These are phyloP conservation scores for Drosophila birchii DNA, from an alignment of 2,888 invertebrate genomes.

Conservation along the genomic window DNA sequence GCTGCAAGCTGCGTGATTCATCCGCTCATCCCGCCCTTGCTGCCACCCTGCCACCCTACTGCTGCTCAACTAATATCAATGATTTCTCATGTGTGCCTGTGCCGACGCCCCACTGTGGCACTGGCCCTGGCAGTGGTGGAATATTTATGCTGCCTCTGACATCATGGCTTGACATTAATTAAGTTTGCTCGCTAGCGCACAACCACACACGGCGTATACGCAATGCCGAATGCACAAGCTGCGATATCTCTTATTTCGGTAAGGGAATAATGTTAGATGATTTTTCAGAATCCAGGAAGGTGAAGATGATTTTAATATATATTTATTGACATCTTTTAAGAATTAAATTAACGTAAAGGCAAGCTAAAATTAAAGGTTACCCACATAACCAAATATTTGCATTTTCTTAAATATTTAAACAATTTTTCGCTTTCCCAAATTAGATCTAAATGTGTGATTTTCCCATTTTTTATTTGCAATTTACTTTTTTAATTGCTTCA, in stretches of 20 bases:
- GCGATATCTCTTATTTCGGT: background rate
- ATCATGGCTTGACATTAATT: slow-evolving; percentile 45
- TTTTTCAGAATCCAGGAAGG: too few species aligned
- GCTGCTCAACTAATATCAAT: slow-evolving; percentile 50
- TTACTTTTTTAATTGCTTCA: slow-evolving; percentile 16
- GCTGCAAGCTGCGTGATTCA: slow-evolving; percentile 27
- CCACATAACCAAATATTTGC: background rate
- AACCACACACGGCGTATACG: slow-evolving; percentile 27
- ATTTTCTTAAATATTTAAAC: background rate
- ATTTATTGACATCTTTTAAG: background rate
- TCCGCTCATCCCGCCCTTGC: background rate
- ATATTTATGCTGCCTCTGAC: slow-evolving; percentile 52
- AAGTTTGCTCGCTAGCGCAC: slow-evolving; percentile 30
- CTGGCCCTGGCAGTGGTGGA: slow-evolving; percentile 17
- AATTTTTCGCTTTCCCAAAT: background rate
- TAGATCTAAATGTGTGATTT: background rate
- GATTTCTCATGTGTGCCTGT: slow-evolving; percentile 45
- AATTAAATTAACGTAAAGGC: background rate
- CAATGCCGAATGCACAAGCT: slow-evolving; percentile 14
- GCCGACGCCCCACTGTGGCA: slow-evolving; percentile 29
- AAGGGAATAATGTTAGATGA: background rate
- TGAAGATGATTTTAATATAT: too few species aligned
- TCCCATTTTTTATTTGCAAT: background rate
- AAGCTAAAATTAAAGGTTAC: background rate
- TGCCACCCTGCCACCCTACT: background rate